Evolutionary conservation across 2,888 invertebrate genomes (phyloP), one percentile per base, ranked within the genome.

Genomic region (Hypsopygia costalis): DNA sequence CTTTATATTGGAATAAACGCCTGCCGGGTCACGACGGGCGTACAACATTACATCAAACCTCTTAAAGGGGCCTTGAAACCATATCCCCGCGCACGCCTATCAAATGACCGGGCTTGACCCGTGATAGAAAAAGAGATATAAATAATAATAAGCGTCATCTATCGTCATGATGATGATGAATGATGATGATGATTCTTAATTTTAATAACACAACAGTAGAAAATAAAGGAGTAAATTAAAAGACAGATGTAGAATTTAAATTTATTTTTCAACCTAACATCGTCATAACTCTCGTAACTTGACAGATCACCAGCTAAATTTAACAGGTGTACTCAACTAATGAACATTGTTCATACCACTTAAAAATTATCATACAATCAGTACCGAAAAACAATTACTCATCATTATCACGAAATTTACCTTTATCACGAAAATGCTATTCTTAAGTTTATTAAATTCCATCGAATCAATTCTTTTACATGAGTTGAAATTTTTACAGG

Each of bases 181-280:
- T n/a, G n/a, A n/a, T n/a, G n/a, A n/a, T n/a, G n/a, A n/a, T n/a
- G n/a, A n/a, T n/a, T n/a, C n/a, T n/a, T n/a, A n/a, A n/a, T n/a
- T n/a, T n/a, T n/a, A n/a, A n/a, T n/a, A n/a, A n/a, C n/a, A n/a
- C n/a, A n/a, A 16, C 16, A 16, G 16, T 3, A 16, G 16, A 16
- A 16, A 16, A 7, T 6, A 16, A 36, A 11, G 36, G 27, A 25
- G 7, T 21, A 10, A 43, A 82, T 69, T 79, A 43, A 86, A 83
- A 83, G 55, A 62, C 68, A 62, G 46, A 58, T 73, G 68, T 53
- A 41, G 64, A 70, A 71, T 85, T 81, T 76, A 74, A 62, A 76
- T 83, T 87, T 86, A 81, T 82, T 81, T 78, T 85, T 86, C 87
- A 88, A 87, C 82, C 88, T 88, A 88, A 88, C 87, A 87, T 79